Conservation (phyloP, 2,797 vertebrate genomes). For the Tinamus major region DNA sequence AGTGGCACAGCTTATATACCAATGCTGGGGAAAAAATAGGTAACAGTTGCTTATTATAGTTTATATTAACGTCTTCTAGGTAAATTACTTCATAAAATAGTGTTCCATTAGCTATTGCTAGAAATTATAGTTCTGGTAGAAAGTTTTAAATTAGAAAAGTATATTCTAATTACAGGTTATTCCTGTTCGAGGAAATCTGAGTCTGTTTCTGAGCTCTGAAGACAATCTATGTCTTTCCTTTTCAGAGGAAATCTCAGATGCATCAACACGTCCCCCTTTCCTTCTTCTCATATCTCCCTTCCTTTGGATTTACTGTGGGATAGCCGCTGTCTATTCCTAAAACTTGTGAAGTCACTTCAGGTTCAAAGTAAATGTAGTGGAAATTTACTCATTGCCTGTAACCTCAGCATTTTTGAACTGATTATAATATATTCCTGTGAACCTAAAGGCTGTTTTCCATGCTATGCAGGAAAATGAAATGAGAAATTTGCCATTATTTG, state of each 20-base stretch:
- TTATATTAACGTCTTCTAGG: background rate
- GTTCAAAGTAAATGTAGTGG: constrained; percentile 20
- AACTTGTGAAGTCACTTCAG: background rate
- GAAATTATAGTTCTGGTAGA: background rate
- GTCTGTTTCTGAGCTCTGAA: constrained; percentile 3
- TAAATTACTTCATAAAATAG: background rate
- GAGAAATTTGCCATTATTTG: background rate
- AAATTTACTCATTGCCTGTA: constrained; percentile 11
- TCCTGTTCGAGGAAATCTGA: background rate
- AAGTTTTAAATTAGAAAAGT: background rate
- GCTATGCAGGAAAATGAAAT: background rate
- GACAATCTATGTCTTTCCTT: background rate
- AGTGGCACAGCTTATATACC: background rate
- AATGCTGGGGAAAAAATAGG: background rate
- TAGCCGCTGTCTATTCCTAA: background rate
- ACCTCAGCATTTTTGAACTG: background rate
- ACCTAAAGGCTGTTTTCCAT: background rate
- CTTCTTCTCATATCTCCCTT: background rate
- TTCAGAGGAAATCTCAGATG: background rate
- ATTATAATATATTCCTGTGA: background rate
- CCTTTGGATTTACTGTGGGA: background rate
- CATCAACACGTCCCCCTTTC: background rate
- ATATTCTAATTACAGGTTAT: background rate
- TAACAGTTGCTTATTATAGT: background rate
- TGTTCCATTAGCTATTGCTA: background rate